These are phyloP conservation scores for Zootoca vivipara DNA, from an alignment of 2,113 vertebrate species.

Conservation along the genomic window DNA sequence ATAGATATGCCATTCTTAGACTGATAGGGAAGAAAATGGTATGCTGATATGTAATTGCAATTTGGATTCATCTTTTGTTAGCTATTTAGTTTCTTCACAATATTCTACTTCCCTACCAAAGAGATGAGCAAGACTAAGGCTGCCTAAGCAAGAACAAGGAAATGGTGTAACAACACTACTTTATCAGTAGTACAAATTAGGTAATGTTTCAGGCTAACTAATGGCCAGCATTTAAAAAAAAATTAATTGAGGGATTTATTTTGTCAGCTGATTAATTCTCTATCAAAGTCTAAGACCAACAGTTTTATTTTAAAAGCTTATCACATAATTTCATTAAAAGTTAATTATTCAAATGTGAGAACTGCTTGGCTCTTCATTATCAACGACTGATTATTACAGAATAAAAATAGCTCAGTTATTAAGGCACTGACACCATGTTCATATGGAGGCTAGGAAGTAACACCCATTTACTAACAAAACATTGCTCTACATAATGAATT, in stretches of 20 bases:
- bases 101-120: not conserved
- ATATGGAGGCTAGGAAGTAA: not conserved
- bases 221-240: constrained; percentile 19
- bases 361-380: constrained; percentile 10
- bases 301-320: constrained; percentile 17
- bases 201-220: constrained; percentile 8
- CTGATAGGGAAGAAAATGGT: not conserved
- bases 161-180: not conserved
- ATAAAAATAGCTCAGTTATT: constrained; percentile 26
- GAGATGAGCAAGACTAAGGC: not conserved
- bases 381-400: not conserved
- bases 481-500: not conserved
- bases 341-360: constrained; percentile 28
- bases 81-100: not conserved
- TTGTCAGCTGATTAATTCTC: constrained; percentile 30
- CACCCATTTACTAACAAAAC: not conserved
- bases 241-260: constrained; percentile 26
- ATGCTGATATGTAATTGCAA: not conserved
- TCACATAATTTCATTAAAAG: constrained; percentile 31
- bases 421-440: constrained; percentile 6
- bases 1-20: not conserved
- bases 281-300: not conserved
- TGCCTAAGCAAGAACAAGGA: not conserved
- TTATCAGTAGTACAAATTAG: constrained; percentile 15
- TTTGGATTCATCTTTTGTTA: not conserved